A percentile compares a stretch with the other conserved stretches of the same genome.
These are phyloP conservation scores for Mellivora capensis DNA, from an alignment of 2,113 vertebrate genomes.

Conservation along the genomic window DNA sequence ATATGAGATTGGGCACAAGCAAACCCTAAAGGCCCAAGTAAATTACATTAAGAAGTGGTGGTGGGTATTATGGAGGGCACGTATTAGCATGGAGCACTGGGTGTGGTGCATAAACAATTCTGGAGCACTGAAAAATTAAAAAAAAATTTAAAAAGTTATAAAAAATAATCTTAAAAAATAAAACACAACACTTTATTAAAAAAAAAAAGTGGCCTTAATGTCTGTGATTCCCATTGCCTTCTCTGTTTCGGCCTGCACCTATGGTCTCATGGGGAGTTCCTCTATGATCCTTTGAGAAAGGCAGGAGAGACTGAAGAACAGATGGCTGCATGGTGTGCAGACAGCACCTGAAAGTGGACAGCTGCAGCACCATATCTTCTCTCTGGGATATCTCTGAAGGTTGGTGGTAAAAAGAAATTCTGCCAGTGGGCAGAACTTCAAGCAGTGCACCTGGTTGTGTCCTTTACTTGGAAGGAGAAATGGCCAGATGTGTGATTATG, in stretches of 20 bases:
- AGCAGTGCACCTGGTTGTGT: neutral
- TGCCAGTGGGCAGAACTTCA: neutral
- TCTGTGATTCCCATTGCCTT: accelerated
- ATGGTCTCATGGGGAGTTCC: neutral
- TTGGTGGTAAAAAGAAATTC: neutral
- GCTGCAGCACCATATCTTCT: too few relatives aligned
- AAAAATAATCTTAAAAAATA: too few relatives aligned
- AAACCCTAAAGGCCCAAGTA: neutral
- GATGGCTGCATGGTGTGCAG: neutral
- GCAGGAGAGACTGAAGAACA: neutral
- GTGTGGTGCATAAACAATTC: too few relatives aligned
- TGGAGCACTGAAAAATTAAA: too few relatives aligned
- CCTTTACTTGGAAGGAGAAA: neutral
- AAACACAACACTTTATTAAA: too few relatives aligned
- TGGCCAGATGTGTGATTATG: neutral
- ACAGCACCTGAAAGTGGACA: neutral
- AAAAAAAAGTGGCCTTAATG: neutral
- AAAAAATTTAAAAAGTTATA: too few relatives aligned
- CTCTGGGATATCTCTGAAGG: neutral
- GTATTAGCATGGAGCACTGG: too few relatives aligned
- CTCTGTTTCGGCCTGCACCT: neutral
- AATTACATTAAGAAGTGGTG: neutral
- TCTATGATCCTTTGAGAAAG: neutral
- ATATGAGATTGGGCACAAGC: neutral
- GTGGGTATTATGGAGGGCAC: too few relatives aligned